Percentiles rank a stretch among this genome's conserved stretches.
Evolutionary conservation across 1,140 invertebrate species (phyloP).

Genomic region (Drosophila virilis): DNA sequence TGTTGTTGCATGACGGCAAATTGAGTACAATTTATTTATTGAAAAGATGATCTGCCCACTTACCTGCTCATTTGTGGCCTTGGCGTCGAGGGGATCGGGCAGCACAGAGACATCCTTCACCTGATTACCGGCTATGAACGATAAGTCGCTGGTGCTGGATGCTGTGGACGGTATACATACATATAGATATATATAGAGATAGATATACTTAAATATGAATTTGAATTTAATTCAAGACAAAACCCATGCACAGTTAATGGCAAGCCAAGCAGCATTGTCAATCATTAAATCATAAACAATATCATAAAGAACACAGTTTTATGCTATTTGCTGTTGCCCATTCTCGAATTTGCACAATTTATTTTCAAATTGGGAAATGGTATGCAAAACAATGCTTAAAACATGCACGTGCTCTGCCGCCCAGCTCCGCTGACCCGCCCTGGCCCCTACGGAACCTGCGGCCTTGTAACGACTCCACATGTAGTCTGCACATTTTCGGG

Average conservation of each 20-base stretch:
- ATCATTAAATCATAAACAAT: constrained; percentile 17
- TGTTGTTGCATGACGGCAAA: not conserved
- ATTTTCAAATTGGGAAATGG: constrained; percentile 39
- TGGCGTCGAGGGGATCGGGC: constrained; percentile 76
- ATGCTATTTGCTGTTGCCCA: constrained; percentile 6
- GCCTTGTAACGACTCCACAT: constrained; percentile 6
- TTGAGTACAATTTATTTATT: constrained; percentile 13
- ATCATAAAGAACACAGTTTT: constrained; percentile 23
- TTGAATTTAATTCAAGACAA: not conserved
- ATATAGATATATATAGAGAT: not conserved
- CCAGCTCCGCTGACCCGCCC: not conserved
- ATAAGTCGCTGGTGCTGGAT: constrained; percentile 83
- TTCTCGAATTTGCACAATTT: constrained; percentile 30
- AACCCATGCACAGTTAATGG: constrained; percentile 3
- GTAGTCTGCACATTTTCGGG: constrained; percentile 8
- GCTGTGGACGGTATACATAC: constrained; percentile 43
- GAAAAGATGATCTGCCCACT: constrained; percentile 18
- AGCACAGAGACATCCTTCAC: constrained; percentile 75
- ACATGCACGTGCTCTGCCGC: constrained; percentile 45
- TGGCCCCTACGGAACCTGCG: not conserved
- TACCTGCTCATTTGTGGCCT: constrained; percentile 68
- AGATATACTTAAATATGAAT: constrained; percentile 1
- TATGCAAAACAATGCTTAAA: constrained; percentile 45
- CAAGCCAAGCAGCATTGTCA: constrained; percentile 1
- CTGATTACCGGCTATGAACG: constrained; percentile 72